Base-by-base conservation (phyloP, 2,797 vertebrate species). In the Anabacerthia variegaticeps region DNA sequence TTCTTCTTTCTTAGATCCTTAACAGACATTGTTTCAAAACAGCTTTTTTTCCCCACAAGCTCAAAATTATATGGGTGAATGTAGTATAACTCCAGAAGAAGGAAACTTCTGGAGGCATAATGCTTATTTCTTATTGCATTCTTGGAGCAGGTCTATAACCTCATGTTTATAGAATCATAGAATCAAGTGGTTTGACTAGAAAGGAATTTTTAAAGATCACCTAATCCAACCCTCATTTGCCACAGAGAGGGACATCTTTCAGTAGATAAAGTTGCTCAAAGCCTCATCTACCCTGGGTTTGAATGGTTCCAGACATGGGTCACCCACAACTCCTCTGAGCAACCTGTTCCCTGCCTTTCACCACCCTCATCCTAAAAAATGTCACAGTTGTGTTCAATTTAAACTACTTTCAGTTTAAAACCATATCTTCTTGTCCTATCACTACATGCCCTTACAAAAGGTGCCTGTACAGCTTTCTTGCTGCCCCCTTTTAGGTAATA, bases 401-500 rank as follows among this genome's bases (percentile, higher is more conserved):
- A 63, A 56, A 71, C 7, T 14, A 49, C 27, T 9, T 71, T 58
- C 8, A 63, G 5, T 22, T 63, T 51, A 44, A 89, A 71, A 49
- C 8, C n/a, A 44, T 22, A 34, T 71, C 17, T 5, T 44, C 20
- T 19, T 58, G 32, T 44, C 14, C 24, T 56, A 22, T 48, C 7
- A 13, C 17, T 44, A 11, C 3, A 37, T 10, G 21, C 7, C 12
- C 18, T 65, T 49, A 36, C 7, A 27, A 14, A 27, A 30, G 30
- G 5, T 24, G 10, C 27, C 6, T 76, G 58, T 65, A 27, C 3
- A 0, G 11, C 32, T 65, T 68, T 85, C 30, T 52, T 66, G 9
- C 8, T 61, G 8, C 5, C 3, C 2, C 8, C 1, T 34, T 85
- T 66, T 23, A 48, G 23, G 6, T 67, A 24, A 0, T 62, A 26